Conservation (phyloP, 2,797 vertebrate species). For the Acrossocheilus fasciatus region DNA sequence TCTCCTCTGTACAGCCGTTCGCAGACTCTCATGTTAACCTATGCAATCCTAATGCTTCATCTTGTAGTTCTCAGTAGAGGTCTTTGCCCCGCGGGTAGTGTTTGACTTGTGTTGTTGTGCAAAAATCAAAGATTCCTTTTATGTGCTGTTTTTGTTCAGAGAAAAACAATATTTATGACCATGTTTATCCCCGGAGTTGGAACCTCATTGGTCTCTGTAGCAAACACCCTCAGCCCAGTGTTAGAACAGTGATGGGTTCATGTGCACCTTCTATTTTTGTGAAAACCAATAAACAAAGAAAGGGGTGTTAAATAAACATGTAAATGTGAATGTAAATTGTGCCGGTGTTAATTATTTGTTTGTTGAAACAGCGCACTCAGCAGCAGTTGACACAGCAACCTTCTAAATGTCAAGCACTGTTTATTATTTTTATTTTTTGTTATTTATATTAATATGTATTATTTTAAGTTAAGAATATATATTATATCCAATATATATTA, state of each 20-base stretch:
- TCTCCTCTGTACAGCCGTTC: slow-evolving; percentile 66
- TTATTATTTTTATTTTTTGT: background rate
- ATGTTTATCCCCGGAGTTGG: slow-evolving; percentile 72
- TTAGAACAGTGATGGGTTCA: slow-evolving; percentile 74
- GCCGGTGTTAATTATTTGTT: slow-evolving; percentile 68
- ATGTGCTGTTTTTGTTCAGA: slow-evolving; percentile 66
- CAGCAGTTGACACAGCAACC: too few species aligned
- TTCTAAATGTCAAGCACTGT: too few species aligned
- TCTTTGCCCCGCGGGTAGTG: slow-evolving; percentile 62
- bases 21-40: slow-evolving; percentile 75
- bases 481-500: background rate
- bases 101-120: slow-evolving; percentile 68
- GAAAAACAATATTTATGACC: slow-evolving; percentile 66
- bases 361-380: background rate
- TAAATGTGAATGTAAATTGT: slow-evolving; percentile 77
- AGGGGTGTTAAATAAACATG: slow-evolving; percentile 83
- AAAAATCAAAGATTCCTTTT: slow-evolving; percentile 59
- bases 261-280: slow-evolving; percentile 87
- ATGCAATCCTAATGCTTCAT: slow-evolving; percentile 74
- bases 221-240: slow-evolving; percentile 68
- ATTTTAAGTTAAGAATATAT: background rate
- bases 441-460: background rate
- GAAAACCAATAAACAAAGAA: slow-evolving; percentile 75
- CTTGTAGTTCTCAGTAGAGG: slow-evolving; percentile 68
- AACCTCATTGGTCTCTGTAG: slow-evolving; percentile 73